Conservation (phyloP, 2,113 vertebrate genomes). For the Opisthocomus hoazin region DNA sequence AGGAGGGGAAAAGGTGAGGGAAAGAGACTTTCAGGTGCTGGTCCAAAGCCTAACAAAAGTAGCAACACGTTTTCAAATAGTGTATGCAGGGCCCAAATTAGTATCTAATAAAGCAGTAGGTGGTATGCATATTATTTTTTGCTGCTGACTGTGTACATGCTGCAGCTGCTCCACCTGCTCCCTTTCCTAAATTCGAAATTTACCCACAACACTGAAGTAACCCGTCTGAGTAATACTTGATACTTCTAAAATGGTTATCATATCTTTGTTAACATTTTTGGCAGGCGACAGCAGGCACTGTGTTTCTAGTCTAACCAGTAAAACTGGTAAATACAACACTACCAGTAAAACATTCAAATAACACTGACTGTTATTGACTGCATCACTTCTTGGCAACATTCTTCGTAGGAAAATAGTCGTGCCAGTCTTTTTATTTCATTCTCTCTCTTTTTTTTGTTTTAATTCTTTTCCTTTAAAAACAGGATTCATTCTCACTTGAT, state of each 20-base stretch:
- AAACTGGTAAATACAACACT: background rate
- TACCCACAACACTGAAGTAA: background rate
- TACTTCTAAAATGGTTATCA: background rate
- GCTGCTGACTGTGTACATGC: background rate
- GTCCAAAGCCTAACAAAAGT: background rate
- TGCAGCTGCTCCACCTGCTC: background rate
- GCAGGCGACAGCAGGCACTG: background rate
- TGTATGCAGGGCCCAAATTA: background rate
- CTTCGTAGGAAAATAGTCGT: background rate
- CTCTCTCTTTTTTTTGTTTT: background rate
- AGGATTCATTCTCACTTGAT: conserved; percentile 54
- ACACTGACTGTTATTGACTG: background rate
- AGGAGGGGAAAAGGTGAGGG: background rate
- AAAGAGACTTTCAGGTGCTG: background rate
- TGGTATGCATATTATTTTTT: background rate
- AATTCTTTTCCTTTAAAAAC: background rate
- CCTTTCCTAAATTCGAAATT: background rate
- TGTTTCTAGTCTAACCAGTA: background rate
- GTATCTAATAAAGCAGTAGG: background rate
- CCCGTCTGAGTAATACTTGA: background rate
- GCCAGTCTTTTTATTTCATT: background rate
- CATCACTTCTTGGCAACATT: background rate
- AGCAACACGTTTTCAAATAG: background rate
- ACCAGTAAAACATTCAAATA: background rate
- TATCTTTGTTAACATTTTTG: background rate